Base-by-base conservation (phyloP, 2,113 vertebrate genomes). In the Ctenomys sociabilis region DNA sequence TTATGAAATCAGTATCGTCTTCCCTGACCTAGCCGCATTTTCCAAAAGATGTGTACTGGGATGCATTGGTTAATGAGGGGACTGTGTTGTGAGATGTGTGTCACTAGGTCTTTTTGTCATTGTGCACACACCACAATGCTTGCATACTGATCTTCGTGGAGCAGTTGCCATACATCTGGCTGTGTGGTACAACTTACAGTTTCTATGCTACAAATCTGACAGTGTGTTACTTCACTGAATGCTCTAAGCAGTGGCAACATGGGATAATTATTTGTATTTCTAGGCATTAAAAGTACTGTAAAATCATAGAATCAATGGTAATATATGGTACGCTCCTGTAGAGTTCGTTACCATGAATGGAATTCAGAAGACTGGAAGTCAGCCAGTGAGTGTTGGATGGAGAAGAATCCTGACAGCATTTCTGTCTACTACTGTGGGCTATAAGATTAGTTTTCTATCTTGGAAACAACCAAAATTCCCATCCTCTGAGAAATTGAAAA, bases 141-240 rank as follows among this genome's bases (percentile, higher is more conserved):
- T 12, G 40, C 4, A 32, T 1, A 49, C 22, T 9, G 12, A 28
- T 22, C 11, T 3, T 0, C 43, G 11, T 24, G 17, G 24, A 32
- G 1, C 16, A 7, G 30, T 4, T 40, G 8, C 24, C 64, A 0
- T 22, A 37, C 7, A 2, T 16, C 32, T 7, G 28, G 9, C 4
- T 12, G 17, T 49, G 21, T 13, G 28, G 28, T 49, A 22, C 37
- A 85, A 12, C 3, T 37, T 14, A 54, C 5, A 61, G 13, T 21
- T 49, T 24, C 32, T 63, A 26, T 24, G 26, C 26, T 30, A 16
- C 35, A 37, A 61, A 54, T 40, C 10, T 45, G 22, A 84, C 3
- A 35, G 8, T 8, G 12, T 45, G 7, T 40, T 91, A 57, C 63
- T 90, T 4, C 52, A 32, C 1, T 28, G 43, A 52, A 81, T 9